These are phyloP conservation scores for Saccostrea glomerata DNA, from an alignment of 1,140 invertebrate species.

Conservation along the genomic window DNA sequence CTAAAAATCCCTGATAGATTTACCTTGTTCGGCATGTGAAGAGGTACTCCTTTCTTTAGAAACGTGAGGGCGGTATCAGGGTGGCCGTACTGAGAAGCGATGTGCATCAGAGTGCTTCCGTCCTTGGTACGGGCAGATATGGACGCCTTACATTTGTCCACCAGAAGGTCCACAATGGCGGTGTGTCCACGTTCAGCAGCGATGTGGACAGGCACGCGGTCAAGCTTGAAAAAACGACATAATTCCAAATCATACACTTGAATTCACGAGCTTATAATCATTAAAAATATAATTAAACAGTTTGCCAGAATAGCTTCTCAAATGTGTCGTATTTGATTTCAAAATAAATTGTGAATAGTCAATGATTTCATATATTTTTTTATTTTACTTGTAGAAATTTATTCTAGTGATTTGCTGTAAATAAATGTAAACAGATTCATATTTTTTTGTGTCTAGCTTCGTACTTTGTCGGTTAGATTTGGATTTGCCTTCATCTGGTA, in stretches of 20 bases:
- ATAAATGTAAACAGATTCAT: too few relatives aligned
- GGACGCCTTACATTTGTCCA: conserved; percentile 98
- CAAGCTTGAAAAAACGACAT: conserved; percentile 80
- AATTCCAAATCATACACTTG: too few relatives aligned
- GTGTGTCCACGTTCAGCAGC: conserved; percentile 98
- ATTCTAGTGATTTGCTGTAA: too few relatives aligned
- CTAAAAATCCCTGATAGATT: background rate
- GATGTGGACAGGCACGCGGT: conserved; percentile 97
- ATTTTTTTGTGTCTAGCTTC: conserved; percentile 70
- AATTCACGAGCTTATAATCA: too few relatives aligned
- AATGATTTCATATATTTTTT: too few relatives aligned
- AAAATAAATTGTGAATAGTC: too few relatives aligned
- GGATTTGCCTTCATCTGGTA: conserved; percentile 95
- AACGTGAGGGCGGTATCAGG: conserved; percentile 99
- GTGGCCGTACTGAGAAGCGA: conserved; percentile 96
- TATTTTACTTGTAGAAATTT: too few relatives aligned
- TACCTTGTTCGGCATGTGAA: conserved; percentile 99
- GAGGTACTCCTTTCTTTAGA: conserved; percentile 98
- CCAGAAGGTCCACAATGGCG: conserved; percentile 94
- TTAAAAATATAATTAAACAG: too few relatives aligned
- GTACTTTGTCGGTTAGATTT: conserved; percentile 94
- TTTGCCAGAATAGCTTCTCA: too few relatives aligned
- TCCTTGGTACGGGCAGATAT: conserved; percentile 83
- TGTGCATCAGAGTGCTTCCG: conserved; percentile 98
- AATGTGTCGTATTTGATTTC: too few relatives aligned